phyloP scores from a whole-genome alignment of 2,888 invertebrate genomes.

The Epinotia brunnichana region DNA sequence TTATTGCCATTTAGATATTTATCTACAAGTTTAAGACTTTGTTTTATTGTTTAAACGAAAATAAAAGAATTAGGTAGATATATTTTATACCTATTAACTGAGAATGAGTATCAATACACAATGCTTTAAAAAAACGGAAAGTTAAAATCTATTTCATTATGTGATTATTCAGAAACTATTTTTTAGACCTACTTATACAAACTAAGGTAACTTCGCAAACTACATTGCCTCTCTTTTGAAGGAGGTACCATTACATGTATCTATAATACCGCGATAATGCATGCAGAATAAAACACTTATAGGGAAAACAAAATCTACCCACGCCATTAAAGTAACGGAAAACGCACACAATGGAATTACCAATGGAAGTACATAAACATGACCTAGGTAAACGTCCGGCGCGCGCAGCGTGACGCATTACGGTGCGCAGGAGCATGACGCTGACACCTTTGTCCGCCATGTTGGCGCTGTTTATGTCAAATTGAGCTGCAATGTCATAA shows the following conservation, averaged over 20 bases:
- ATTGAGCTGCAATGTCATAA: constrained; percentile 9
- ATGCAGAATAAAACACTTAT: background rate
- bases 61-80: no score
- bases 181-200: background rate
- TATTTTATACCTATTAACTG: no score
- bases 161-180: background rate
- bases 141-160: no score
- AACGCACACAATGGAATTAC: constrained; percentile 12
- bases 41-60: no score
- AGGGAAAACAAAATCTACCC: background rate
- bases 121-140: no score
- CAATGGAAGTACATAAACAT: constrained; percentile 19
- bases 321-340: background rate
- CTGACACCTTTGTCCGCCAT: constrained; percentile 38
- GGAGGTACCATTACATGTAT: background rate
- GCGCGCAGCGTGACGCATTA: constrained; percentile 36
- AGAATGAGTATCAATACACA: no score
- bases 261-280: background rate
- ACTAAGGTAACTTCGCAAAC: background rate
- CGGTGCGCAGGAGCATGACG: constrained; percentile 33
- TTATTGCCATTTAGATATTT: no score
- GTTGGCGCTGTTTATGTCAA: constrained; percentile 30
- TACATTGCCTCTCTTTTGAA: background rate
- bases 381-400: constrained; percentile 36
- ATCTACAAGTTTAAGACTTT: no score